Base-by-base conservation (phyloP, 2,888 invertebrate species). In the Apamea sordens region DNA sequence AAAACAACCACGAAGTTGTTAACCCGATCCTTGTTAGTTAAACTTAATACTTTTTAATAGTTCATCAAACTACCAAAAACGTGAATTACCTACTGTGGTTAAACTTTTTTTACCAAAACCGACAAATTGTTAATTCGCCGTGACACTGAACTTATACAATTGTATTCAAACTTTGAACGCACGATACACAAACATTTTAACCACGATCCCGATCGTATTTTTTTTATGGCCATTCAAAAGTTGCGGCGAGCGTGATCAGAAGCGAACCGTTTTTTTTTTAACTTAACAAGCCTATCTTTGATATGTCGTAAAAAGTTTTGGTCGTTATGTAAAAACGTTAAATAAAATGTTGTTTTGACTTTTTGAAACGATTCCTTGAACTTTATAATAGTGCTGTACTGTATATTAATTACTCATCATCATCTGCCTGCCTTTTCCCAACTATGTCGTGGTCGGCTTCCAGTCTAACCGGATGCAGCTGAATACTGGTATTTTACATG, bases 171-270 rank as follows among this genome's bases (percentile, higher is more conserved):
- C 15, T 67, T 68, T 56, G 8, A 18, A 63, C 70, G 83, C 83
- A 84, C 79, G 73, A 78, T 41, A 59, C 74, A 82, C 73, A 70
- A 76, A 64, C 70, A 67, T 28, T 76, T 21, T 15, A 24, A 32
- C 18, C 84, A 85, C 87, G 87, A 85, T 44, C 24, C 71, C 10
- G 59, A n/a, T 15, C 41, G 18, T 13, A 56, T 84, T 32, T 32
- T 32, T 85, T 77, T 84, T 82, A 36, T 76, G 44, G 11, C 1
- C 3, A 24, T 84, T 69, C 13, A 50, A 69, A 69, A 64, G 78
- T 50, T 44, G 47, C 32, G 67, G 28, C 18, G 15, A 13, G 13
- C 70, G 67, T 83, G 78, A 73, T 85, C 79, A 59, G 65, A 76
- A 59, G 41, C 5, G 15, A 63, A 67, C 15, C 0, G 59, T 50